Evolutionary conservation across 2,113 vertebrate genomes (phyloP), one percentile per base, ranked within the genome.

Genomic region (Phylloscopus trochilus): DNA sequence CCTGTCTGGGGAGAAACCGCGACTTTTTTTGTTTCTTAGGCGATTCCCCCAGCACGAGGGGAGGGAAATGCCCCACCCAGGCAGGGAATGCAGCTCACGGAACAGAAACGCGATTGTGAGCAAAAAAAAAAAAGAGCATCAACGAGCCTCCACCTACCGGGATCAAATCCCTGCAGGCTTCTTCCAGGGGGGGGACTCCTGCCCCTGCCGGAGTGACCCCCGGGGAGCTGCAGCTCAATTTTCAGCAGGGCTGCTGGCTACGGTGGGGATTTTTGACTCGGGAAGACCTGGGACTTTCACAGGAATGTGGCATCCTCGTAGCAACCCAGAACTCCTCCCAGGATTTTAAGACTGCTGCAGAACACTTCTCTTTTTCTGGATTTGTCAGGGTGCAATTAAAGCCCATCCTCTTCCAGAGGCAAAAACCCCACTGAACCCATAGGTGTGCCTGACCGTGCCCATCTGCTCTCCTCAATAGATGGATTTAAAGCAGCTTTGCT

Each of bases 41-140:
- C 46, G 9, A 84, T 91, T 87, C 46, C 58, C 77, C 72, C 66
- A 9, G 87, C 76, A 58, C 44, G 30, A 17, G 16, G 13, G 44
- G 22, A 76, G 83, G 92, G 58, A 77, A 81, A 70, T 72, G 96
- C 96, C 95, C 94, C 96, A 96, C 97, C 97, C 97, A 94, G 92
- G 37, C 70, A 24, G 89, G 30, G 87, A 91, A 90, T 76, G 89
- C 96, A 72, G 94, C 95, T 89, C 74, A 47, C 28, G 12, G 82
- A 60, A 27, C 72, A 55, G 46, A 47, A 60, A 87, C 2, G 84
- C 73, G 20, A 21, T 89, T 87, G 94, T 58, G 81, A 90, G 96
- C 64, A 8, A 72, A 39, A 82, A 43, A 93, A 92, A 8, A 72
- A 39, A 82, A 43, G 94, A 92, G 62, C 92, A 95, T 84, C 90